Evolutionary conservation across 2,797 vertebrate genomes (phyloP).

Genomic region (Gymnoscopelus braueri): DNA sequence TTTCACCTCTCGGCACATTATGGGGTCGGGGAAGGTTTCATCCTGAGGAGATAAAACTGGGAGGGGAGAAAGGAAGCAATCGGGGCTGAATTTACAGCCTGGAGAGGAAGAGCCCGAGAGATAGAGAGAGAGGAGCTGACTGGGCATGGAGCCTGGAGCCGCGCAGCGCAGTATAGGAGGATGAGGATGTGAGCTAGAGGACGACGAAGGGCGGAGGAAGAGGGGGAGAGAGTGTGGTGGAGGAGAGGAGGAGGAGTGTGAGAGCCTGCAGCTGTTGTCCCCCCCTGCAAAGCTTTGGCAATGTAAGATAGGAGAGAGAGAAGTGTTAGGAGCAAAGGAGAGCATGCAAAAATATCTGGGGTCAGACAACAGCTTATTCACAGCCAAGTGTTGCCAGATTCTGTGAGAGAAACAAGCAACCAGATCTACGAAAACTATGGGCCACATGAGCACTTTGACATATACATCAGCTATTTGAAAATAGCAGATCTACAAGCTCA

Average conservation of each 20-base stretch:
- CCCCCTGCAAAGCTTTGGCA: slow-evolving; percentile 69
- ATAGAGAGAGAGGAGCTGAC: slow-evolving; percentile 46
- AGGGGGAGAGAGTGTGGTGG: neutral
- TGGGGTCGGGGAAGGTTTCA: slow-evolving; percentile 28
- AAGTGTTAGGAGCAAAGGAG: neutral
- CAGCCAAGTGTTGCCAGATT: neutral
- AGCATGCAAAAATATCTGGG: slow-evolving; percentile 44
- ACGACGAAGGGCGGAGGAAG: slow-evolving; percentile 27
- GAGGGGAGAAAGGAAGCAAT: slow-evolving; percentile 52
- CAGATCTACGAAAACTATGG: too few species aligned
- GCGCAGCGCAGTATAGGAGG: slow-evolving; percentile 40
- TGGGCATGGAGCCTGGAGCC: slow-evolving; percentile 63
- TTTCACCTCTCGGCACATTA: slow-evolving; percentile 32
- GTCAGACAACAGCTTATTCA: slow-evolving; percentile 67
- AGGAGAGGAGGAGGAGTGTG: slow-evolving; percentile 46
- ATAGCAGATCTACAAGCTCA: too few species aligned
- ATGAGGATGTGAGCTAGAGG: slow-evolving; percentile 59
- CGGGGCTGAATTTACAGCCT: slow-evolving; percentile 40
- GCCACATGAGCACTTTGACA: too few species aligned
- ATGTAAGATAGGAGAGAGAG: slow-evolving; percentile 52
- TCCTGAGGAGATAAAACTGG: slow-evolving; percentile 51
- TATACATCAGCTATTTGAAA: too few species aligned
- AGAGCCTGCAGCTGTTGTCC: slow-evolving; percentile 75
- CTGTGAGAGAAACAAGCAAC: too few species aligned
- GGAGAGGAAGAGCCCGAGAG: slow-evolving; percentile 25